Evolutionary conservation across 2,888 invertebrate species (phyloP), one percentile per base, ranked within the genome.

Genomic region (Glaucopsyche alexis): DNA sequence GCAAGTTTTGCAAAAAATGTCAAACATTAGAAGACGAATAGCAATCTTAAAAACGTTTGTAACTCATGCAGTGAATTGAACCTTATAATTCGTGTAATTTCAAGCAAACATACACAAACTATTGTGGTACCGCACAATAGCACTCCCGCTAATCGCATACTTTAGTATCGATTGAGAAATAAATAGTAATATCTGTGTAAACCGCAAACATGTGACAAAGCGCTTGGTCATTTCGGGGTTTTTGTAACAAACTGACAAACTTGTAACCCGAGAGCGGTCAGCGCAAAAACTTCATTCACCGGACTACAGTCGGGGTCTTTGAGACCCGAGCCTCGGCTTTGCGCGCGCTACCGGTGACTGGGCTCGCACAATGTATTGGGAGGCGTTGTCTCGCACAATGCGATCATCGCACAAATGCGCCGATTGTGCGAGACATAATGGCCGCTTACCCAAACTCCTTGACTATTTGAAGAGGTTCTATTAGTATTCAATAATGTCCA

Each of bases 141-240:
- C 14, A 29, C 38, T 29, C 29, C 8, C 13, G 29, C 7, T 60
- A 60, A 60, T 38, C 60, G 60, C 29, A 29, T 13, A 60, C 60
- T 60, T 60, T 16, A 60, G 13, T 13, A 14, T 60, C 60, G 13
- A 0, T 13, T 8, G 29, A 60, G 16, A 19, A 55, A 60, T 60
- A 29, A 1, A 29, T 29, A 29, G 4, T 29, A 38, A 38, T 60
- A 60, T 60, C 38, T 29, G 14, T 60, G 60, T 55, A 55, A 52
- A 16, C 55, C 60, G 60, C 29, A 38, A 60, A 19, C 55, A 55
- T 60, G 60, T 13, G 29, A 38, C 60, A 60, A 60, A 29, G 38
- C 55, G 60, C 29, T 60, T 55, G 66, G 66, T 42, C 66, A 66
- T 66, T 66, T 66, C 9, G 40, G 66, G 40, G 66, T 66, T 66